Base-by-base conservation (phyloP, 2,888 invertebrate genomes). In the Aricia artaxerxes region DNA sequence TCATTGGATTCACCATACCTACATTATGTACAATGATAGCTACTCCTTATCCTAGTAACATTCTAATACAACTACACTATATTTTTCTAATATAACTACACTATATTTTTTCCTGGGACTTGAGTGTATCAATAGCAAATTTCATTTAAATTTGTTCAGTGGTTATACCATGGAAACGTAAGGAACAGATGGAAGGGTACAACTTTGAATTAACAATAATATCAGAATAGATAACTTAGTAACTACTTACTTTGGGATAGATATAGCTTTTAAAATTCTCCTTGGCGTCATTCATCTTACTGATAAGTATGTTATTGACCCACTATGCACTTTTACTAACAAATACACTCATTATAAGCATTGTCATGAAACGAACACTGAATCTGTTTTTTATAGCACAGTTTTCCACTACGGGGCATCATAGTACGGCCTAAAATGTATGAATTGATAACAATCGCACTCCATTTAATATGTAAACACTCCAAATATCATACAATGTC, bases 221-320 rank as follows among this genome's bases (percentile, higher is more conserved):
- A 44, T 9, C 0, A 53, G 13, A 11, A 53, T 53, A 53, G 6
- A n/a, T 61, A 35, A 61, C 31, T 40, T 57, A 57, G 57, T 73
- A 44, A 31, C 5, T 16, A 79, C 81, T 90, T 87, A 94, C 94
- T 90, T 89, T 85, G 80, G 91, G 88, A 85, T 92, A 92, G 85
- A 95, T 92, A 89, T 95, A 95, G 87, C 95, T 95, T 88, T 92
- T 95, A 88, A 95, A 95, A 88, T 94, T 95, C 84, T 94, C 92
- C 87, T 93, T 94, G 89, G 93, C 94, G 85, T 95, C 95, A 88
- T 94, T 94, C 95, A 95, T 95, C 91, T 89, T 94, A 88, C 86
- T 82, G 78, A 84, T 87, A 85, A 82, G 83, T 85, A 79, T 78
- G 60, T 75, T 16, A 75, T 31, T 91, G 91, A 90, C 90, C 90